Evolutionary conservation across 2,113 vertebrate genomes (phyloP).

Genomic region (Mus spicilegus): DNA sequence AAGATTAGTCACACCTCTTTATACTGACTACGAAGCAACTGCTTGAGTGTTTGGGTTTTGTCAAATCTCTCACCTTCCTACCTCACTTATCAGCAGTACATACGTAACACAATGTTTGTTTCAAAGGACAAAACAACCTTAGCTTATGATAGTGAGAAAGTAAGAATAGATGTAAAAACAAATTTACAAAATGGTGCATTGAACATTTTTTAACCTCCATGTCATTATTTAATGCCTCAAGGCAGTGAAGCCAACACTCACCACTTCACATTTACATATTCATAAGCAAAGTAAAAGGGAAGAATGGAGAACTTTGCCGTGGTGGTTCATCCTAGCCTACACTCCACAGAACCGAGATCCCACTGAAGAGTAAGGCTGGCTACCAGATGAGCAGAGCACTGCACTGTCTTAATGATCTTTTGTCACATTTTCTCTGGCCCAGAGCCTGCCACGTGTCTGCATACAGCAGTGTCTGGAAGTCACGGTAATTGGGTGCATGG

Average conservation of each 20-base stretch:
- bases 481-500: neutral
- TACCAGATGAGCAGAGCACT: neutral
- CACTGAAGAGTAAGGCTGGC: neutral
- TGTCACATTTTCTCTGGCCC: neutral
- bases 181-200: neutral
- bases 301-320: neutral
- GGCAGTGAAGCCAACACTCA: neutral
- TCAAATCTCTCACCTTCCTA: neutral
- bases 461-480: neutral
- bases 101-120: neutral
- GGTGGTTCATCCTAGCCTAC: neutral
- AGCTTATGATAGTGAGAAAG: conserved; percentile 25
- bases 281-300: neutral
- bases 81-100: neutral
- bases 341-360: neutral
- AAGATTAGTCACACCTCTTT: neutral
- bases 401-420: neutral
- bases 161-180: neutral
- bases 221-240: neutral
- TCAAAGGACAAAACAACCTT: conserved; percentile 10
- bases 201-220: neutral
- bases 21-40: neutral
- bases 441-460: neutral
- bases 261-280: neutral
- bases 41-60: neutral